Conservation (phyloP, 35 echinoderm and acorn worm genomes). For the Ophioderma brevispina region DNA sequence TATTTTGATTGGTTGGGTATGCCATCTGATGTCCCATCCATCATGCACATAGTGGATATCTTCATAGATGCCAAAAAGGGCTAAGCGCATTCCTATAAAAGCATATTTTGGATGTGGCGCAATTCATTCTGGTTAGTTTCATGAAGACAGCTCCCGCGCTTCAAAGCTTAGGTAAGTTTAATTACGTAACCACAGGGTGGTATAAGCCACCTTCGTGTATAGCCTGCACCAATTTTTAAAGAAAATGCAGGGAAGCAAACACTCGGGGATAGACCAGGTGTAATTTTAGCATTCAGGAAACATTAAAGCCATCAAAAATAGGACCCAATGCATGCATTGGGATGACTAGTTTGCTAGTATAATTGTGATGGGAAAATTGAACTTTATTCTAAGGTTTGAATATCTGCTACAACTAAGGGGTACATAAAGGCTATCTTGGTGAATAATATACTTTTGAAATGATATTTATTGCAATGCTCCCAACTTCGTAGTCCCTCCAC, state of each 20-base stretch:
- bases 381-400: too few species aligned
- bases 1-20: constrained; percentile 96
- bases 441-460: too few species aligned
- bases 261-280: too few species aligned
- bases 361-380: too few species aligned
- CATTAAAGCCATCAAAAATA: too few species aligned
- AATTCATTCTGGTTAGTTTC: constrained; percentile 88
- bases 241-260: not conserved
- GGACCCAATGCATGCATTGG: too few species aligned
- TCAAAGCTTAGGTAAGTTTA: constrained; percentile 70
- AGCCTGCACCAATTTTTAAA: not conserved
- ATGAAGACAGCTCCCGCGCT: constrained; percentile 92
- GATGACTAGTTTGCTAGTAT: too few species aligned
- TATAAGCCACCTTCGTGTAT: not conserved
- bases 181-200: not conserved
- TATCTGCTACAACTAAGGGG: too few species aligned
- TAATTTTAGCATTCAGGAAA: too few species aligned
- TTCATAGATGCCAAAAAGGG: not conserved
- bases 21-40: constrained; percentile 42
- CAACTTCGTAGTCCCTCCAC: too few species aligned
- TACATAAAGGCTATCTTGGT: too few species aligned
- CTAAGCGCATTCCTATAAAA: constrained; percentile 39
- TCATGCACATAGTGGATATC: constrained; percentile 33
- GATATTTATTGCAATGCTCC: too few species aligned
- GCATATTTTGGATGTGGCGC: constrained; percentile 59